phyloP scores from a whole-genome alignment of 2,797 vertebrate species.

The Rallus crepitans region DNA sequence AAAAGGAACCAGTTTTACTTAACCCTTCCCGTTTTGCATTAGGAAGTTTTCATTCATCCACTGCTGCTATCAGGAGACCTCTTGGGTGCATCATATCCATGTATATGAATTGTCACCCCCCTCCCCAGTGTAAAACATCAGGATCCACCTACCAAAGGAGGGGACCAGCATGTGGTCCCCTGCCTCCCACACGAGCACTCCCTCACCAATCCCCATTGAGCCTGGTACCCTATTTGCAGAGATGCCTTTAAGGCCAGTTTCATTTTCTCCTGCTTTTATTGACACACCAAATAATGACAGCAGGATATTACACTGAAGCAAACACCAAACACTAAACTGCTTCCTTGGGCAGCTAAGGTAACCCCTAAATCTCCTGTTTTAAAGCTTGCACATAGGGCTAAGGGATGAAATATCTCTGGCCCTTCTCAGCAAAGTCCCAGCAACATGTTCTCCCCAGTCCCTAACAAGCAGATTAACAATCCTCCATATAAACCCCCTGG shows the following conservation, averaged over 20 bases:
- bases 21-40: background rate
- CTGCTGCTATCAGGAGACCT: background rate
- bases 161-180: background rate
- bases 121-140: background rate
- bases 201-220: background rate
- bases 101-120: background rate
- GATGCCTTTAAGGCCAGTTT: background rate
- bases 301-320: background rate
- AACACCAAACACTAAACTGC: background rate
- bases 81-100: background rate
- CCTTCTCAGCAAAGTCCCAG: background rate
- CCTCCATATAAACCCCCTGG: background rate
- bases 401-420: fast-evolving
- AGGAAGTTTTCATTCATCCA: background rate
- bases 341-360: background rate
- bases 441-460: background rate
- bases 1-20: conserved; percentile 2
- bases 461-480: background rate
- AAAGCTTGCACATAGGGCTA: background rate
- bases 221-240: background rate
- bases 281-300: background rate
- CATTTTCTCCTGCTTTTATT: background rate
- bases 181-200: background rate
- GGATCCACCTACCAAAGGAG: background rate
- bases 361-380: background rate